phyloP scores from a whole-genome alignment of 1,140 invertebrate species.

The Homarus americanus region DNA sequence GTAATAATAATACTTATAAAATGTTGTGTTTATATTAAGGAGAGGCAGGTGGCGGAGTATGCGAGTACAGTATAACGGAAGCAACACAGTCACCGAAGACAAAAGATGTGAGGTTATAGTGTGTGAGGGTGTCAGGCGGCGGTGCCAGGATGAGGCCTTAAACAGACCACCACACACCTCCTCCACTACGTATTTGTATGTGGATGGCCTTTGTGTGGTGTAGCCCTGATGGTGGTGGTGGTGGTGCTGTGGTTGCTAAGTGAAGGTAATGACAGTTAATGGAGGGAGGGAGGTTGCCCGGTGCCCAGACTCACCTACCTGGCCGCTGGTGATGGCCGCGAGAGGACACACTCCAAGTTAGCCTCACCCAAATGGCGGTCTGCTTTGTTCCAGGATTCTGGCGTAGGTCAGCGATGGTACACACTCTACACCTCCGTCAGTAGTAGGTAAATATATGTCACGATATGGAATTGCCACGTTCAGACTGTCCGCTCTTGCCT shows the following conservation, averaged over 20 bases:
- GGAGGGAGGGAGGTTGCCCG: constrained; percentile 3
- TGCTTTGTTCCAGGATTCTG: not conserved
- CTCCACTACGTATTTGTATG: not conserved
- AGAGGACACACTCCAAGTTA: not conserved
- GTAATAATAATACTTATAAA: too few species aligned
- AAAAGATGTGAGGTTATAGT: too few species aligned
- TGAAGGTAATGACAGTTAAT: constrained; percentile 33
- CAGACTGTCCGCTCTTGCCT: constrained; percentile 20
- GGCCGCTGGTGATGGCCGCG: not conserved
- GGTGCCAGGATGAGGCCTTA: not conserved
- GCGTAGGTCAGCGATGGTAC: not conserved
- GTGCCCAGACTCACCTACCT: constrained; percentile 15
- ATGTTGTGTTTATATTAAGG: too few species aligned
- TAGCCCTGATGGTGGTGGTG: not conserved
- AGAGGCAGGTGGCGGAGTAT: too few species aligned
- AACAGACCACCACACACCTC: not conserved
- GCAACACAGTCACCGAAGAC: too few species aligned
- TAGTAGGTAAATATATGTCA: not conserved
- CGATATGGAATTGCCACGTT: not conserved
- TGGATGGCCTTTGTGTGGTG: constrained; percentile 19
- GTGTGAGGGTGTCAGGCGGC: not conserved
- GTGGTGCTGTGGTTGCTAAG: constrained; percentile 44
- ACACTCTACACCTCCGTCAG: not conserved
- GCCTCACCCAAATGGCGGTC: not conserved
- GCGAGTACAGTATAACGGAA: too few species aligned